phyloP scores from a whole-genome alignment of 2,113 vertebrate genomes.

The Corvus hawaiiensis region DNA sequence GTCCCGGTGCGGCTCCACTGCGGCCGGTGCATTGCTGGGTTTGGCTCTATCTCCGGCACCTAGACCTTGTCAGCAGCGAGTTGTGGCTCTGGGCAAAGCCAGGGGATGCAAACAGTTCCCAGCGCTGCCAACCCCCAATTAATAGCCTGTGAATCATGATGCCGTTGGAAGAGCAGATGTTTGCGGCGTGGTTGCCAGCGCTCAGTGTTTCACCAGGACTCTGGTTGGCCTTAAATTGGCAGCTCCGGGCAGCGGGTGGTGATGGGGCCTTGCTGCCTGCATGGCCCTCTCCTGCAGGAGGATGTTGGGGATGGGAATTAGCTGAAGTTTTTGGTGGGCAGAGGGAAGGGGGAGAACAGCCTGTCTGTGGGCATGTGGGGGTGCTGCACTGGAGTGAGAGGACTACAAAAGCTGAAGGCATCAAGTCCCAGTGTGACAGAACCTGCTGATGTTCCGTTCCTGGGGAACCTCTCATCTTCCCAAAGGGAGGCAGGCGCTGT shows the following conservation, averaged over 20 bases:
- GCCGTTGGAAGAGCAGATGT: slow-evolving; percentile 51
- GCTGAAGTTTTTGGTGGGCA: slow-evolving; percentile 14
- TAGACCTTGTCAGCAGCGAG: neutral
- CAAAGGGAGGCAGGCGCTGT: neutral
- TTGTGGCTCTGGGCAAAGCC: slow-evolving; percentile 48
- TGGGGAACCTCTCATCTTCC: fast-evolving
- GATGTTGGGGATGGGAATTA: neutral
- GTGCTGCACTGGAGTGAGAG: neutral
- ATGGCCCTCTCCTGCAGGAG: neutral
- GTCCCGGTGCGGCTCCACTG: neutral
- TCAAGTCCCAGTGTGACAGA: fast-evolving
- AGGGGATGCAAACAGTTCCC: slow-evolving; percentile 37
- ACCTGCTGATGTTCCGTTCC: neutral
- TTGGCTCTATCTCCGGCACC: neutral
- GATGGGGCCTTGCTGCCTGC: neutral
- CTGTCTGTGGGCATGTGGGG: neutral
- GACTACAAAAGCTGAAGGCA: neutral
- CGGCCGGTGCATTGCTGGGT: neutral
- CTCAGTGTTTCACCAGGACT: neutral
- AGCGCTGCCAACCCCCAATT: slow-evolving; percentile 28
- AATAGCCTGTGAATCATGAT: slow-evolving; percentile 48
- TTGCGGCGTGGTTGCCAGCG: neutral
- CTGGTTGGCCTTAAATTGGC: neutral
- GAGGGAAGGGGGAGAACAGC: neutral
- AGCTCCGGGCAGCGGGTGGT: neutral